Evolutionary conservation across 2,113 vertebrate species (phyloP), one percentile per base, ranked within the genome.

Genomic region (Sebastes schlegelii): DNA sequence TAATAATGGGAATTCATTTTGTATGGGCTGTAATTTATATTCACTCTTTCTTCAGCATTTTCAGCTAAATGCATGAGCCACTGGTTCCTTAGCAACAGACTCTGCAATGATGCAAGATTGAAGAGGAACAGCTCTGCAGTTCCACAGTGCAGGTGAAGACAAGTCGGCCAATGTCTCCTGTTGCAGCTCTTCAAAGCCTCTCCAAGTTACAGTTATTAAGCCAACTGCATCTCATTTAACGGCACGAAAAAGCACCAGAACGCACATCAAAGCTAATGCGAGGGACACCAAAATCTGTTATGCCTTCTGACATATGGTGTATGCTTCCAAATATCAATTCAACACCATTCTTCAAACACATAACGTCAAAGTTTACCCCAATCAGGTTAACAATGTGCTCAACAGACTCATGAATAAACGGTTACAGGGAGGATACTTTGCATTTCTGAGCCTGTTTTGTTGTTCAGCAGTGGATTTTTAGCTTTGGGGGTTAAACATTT

Each of bases 71-170:
- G 88, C 91, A 92, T 69, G 90, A 94, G 89, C 92, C 85, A 72
- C 91, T 70, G 88, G 94, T 96, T 95, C 79, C 95, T 94, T 94
- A 95, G 95, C 95, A 96, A 96, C 95, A 94, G 94, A 89, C 92
- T 93, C 92, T 79, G 94, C 92, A 93, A 92, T 94, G 94, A 95
- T 93, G 92, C 92, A 92, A 86, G 91, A 93, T 80, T 87, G 92
- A 94, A 89, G 90, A 91, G 90, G 83, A 93, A 90, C 67, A 82
- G 86, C 90, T 92, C 90, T 93, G 94, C 94, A 93, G 93, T 88
- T 90, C 90, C 85, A 86, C 82, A 69, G 89, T 58, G 84, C 90
- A 95, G 95, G 94, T 95, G 93, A 92, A 90, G 82, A 88, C 68
- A 83, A 91, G 88, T 87, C 77, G 58, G 72, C 63, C 64, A 75